Evolutionary conservation across 2,888 invertebrate species (phyloP).

Genomic region (Digitonthophagus gazella): DNA sequence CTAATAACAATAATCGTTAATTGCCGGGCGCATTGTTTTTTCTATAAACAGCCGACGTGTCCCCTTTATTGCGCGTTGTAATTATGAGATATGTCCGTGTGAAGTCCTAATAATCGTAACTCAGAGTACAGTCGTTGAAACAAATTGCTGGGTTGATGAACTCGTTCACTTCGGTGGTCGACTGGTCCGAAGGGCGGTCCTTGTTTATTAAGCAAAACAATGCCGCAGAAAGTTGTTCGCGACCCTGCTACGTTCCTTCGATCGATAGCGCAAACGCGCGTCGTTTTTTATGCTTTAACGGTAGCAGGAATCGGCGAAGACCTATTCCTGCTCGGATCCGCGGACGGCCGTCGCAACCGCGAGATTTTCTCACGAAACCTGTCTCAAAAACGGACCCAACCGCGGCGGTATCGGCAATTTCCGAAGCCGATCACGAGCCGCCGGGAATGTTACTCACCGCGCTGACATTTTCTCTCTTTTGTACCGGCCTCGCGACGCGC

Average conservation of each 20-base stretch:
- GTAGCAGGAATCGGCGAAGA: not conserved
- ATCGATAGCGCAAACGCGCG: not conserved
- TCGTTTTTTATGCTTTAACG: not conserved
- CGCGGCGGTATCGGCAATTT: conserved; percentile 32
- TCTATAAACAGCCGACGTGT: conserved; percentile 2
- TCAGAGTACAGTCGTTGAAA: conserved; percentile 12
- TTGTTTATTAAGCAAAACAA: not conserved
- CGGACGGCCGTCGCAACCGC: not conserved
- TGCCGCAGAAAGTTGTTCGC: not conserved
- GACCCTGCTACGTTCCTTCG: not conserved
- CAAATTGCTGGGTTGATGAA: conserved; percentile 14
- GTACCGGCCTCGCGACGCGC: not conserved
- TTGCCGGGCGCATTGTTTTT: conserved; percentile 15
- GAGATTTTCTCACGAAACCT: conserved; percentile 30
- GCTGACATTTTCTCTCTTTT: conserved; percentile 15
- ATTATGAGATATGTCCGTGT: conserved; percentile 20
- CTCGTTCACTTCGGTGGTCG: not conserved
- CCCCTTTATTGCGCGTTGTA: conserved; percentile 17
- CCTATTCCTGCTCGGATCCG: not conserved
- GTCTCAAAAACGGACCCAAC: conserved; percentile 27
- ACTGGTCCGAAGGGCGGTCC: not conserved
- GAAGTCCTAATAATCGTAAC: conserved; percentile 8
- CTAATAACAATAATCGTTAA: conserved; percentile 26
- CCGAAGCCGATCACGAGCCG: conserved; percentile 37
- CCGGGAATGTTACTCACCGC: conserved; percentile 32